Conservation (phyloP, 2,888 invertebrate species). For the Mesorhabditis belari region DNA sequence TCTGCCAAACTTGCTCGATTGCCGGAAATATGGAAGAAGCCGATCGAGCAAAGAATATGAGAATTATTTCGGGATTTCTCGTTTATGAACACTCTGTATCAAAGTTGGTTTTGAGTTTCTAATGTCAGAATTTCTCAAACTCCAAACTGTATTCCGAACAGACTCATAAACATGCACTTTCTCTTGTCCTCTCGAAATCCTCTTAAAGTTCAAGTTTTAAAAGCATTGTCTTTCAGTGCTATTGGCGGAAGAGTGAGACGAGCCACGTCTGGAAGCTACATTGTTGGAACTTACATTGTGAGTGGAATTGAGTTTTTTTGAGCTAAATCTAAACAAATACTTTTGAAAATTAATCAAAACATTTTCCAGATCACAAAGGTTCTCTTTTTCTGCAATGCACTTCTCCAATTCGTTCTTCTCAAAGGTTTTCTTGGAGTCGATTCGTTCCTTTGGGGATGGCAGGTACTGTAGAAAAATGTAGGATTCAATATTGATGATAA, state of each 20-base stretch:
- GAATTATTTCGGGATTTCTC: conserved; percentile 34
- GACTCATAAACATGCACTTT: too few relatives aligned
- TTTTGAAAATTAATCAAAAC: background rate
- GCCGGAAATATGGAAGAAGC: conserved; percentile 44
- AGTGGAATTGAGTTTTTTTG: background rate
- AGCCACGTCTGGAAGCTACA: conserved; percentile 10
- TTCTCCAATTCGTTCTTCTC: conserved; percentile 46
- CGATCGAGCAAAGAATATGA: conserved; percentile 44
- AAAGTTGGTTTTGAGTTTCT: background rate
- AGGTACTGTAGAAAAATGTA: conserved; percentile 15
- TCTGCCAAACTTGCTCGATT: conserved; percentile 47
- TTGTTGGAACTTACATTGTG: conserved; percentile 37
- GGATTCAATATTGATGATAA: background rate
- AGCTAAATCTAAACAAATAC: background rate
- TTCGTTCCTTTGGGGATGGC: conserved; percentile 47
- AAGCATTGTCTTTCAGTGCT: background rate
- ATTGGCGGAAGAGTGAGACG: conserved; percentile 7
- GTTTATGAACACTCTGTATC: conserved; percentile 16
- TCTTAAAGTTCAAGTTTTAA: too few relatives aligned
- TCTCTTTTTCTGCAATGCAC: conserved; percentile 44
- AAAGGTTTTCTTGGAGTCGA: conserved; percentile 48
- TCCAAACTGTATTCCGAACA: too few relatives aligned
- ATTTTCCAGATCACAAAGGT: conserved; percentile 40
- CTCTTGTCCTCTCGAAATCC: too few relatives aligned
- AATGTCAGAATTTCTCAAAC: background rate